These are phyloP conservation scores for Intellagama lesueurii DNA, from an alignment of 2,797 vertebrate genomes.

Conservation along the genomic window DNA sequence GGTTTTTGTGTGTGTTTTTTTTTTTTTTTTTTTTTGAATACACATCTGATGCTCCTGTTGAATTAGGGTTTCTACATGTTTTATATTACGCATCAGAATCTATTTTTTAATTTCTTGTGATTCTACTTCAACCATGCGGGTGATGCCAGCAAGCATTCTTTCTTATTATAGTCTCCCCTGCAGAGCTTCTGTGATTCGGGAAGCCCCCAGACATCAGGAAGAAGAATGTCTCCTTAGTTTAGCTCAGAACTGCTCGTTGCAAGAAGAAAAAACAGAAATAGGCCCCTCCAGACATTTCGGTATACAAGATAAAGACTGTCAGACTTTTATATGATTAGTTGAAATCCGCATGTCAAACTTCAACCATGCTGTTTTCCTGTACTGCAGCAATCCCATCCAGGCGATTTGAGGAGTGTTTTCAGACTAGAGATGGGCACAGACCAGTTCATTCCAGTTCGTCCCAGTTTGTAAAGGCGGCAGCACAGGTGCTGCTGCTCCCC, in stretches of 20 bases:
- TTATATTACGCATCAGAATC: neutral
- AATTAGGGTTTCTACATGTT: neutral
- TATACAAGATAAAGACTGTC: neutral
- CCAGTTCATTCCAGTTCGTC: too few relatives aligned
- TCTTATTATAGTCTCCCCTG: neutral
- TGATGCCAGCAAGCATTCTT: neutral
- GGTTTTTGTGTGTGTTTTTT: neutral
- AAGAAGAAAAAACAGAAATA: neutral
- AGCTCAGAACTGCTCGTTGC: constrained; percentile 6
- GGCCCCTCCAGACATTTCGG: neutral
- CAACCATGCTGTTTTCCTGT: neutral
- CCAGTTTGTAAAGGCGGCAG: too few relatives aligned
- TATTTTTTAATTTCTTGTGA: neutral
- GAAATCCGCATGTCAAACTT: neutral
- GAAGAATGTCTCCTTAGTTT: neutral
- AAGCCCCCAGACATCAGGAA: neutral
- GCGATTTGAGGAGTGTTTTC: too few relatives aligned
- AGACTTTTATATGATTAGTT: neutral
- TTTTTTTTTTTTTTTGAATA: neutral
- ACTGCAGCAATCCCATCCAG: neutral
- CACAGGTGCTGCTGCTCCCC: too few relatives aligned
- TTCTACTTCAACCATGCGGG: neutral
- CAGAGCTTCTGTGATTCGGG: neutral
- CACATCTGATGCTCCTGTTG: neutral
- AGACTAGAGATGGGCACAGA: too few relatives aligned